Percentiles rank a stretch among this genome's conserved stretches.
phyloP scores from a whole-genome alignment of 2,113 vertebrate genomes.

The Mungos mungo region DNA sequence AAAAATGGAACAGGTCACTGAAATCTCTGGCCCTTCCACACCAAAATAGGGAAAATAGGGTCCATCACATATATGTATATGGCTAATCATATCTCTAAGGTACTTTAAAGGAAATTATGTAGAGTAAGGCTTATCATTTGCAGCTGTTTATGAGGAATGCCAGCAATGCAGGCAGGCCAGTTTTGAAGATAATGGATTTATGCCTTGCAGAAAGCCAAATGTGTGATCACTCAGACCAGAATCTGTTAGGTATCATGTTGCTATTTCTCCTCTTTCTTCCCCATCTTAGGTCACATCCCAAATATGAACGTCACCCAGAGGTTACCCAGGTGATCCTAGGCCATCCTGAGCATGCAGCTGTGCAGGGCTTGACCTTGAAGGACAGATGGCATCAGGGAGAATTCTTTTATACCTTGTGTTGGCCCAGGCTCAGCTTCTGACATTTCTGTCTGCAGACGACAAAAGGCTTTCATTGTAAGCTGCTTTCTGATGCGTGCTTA shows the following conservation, averaged over 20 bases:
- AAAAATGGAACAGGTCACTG: background rate
- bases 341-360: slow-evolving; percentile 71
- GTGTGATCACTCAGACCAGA: slow-evolving; percentile 76
- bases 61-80: background rate
- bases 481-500: slow-evolving; percentile 59
- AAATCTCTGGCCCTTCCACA: slow-evolving; percentile 48
- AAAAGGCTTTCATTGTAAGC: slow-evolving; percentile 61
- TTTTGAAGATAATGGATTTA: slow-evolving; percentile 82
- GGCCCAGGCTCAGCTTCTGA: slow-evolving; percentile 74
- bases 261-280: slow-evolving; percentile 72
- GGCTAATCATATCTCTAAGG: slow-evolving; percentile 70
- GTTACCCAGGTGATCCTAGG: slow-evolving; percentile 67
- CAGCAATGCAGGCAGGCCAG: slow-evolving; percentile 63
- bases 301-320: slow-evolving; percentile 70
- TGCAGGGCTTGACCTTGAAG: slow-evolving; percentile 80
- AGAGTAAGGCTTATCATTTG: slow-evolving; percentile 76
- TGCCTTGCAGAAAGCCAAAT: slow-evolving; percentile 82
- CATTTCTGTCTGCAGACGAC: slow-evolving; percentile 60
- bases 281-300: slow-evolving; percentile 71
- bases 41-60: slow-evolving; percentile 4
- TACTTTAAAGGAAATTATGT: slow-evolving; percentile 78
- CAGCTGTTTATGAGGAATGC: slow-evolving; percentile 81
- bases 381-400: slow-evolving; percentile 73
- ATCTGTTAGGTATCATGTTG: slow-evolving; percentile 81
- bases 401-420: slow-evolving; percentile 71